Conservation (phyloP, 2,797 vertebrate genomes). For the Lithobates pipiens region DNA sequence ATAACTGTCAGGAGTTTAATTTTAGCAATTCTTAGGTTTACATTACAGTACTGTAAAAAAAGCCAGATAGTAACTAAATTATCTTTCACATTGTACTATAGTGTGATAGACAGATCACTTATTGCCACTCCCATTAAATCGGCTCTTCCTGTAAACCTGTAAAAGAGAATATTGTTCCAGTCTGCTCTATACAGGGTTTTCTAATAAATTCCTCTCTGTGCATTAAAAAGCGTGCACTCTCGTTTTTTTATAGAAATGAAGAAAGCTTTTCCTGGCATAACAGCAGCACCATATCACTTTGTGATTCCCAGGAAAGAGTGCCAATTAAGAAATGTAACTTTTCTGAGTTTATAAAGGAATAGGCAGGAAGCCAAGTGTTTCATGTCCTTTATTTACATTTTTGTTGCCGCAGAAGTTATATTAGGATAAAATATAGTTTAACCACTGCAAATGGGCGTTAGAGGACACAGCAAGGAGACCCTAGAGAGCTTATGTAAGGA, state of each 20-base stretch:
- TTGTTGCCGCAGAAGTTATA: background rate
- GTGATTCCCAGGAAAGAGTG: background rate
- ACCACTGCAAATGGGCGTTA: background rate
- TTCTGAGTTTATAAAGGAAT: background rate
- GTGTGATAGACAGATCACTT: background rate
- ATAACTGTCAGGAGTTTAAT: background rate
- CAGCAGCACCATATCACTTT: background rate
- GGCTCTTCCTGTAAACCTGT: background rate
- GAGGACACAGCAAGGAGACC: background rate
- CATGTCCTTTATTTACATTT: background rate
- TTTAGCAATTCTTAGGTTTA: background rate
- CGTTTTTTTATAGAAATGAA: background rate
- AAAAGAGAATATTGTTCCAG: background rate
- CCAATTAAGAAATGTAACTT: slow-evolving; percentile 6
- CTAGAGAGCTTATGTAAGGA: background rate
- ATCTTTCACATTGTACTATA: background rate
- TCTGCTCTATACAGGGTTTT: background rate
- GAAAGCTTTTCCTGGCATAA: background rate
- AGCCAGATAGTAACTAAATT: background rate
- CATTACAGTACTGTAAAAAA: background rate
- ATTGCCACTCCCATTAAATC: background rate
- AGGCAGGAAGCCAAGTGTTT: background rate
- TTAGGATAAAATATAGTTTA: background rate
- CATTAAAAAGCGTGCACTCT: background rate
- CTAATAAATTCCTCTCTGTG: background rate